Evolutionary conservation across 2,797 vertebrate species (phyloP).

Genomic region (Astyanax mexicanus): DNA sequence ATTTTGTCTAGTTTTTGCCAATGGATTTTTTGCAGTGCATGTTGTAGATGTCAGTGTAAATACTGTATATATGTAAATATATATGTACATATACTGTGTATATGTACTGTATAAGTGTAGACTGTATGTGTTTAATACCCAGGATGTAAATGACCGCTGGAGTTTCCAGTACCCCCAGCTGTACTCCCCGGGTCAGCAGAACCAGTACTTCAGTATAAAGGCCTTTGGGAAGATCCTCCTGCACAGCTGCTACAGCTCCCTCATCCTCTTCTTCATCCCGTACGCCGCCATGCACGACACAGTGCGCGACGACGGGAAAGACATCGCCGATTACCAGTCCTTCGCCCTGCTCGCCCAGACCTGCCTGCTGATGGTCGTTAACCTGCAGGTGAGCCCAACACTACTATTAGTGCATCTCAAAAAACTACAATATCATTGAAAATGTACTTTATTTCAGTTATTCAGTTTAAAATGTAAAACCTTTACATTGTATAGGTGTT

Average conservation of each 20-base stretch:
- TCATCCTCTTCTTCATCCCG: constrained; percentile 92
- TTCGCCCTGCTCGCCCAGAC: constrained; percentile 91
- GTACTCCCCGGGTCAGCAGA: constrained; percentile 89
- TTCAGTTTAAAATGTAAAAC: too few relatives aligned
- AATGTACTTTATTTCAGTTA: too few relatives aligned
- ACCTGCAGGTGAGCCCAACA: constrained; percentile 85
- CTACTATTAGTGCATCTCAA: too few relatives aligned
- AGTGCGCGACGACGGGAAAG: constrained; percentile 86
- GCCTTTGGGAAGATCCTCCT: constrained; percentile 84
- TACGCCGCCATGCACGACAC: constrained; percentile 85
- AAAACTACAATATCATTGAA: too few relatives aligned
- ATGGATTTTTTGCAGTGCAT: too few relatives aligned
- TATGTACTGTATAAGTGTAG: too few relatives aligned
- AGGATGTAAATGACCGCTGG: constrained; percentile 95
- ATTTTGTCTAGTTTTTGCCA: too few relatives aligned
- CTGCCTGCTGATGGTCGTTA: constrained; percentile 86
- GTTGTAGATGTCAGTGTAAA: too few relatives aligned
- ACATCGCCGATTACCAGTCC: constrained; percentile 91
- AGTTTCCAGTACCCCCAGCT: constrained; percentile 90
- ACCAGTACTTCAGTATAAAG: constrained; percentile 89
- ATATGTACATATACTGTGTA: too few relatives aligned
- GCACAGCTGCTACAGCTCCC: constrained; percentile 92
- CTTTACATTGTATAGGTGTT: too few relatives aligned
- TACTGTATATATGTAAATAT: not conserved
- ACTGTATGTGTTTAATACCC: constrained; percentile 37